A percentile compares a stretch with the other conserved stretches of the same genome.
These are phyloP conservation scores for Brenthis daphne DNA, from an alignment of 2,888 invertebrate genomes.

Conservation along the genomic window DNA sequence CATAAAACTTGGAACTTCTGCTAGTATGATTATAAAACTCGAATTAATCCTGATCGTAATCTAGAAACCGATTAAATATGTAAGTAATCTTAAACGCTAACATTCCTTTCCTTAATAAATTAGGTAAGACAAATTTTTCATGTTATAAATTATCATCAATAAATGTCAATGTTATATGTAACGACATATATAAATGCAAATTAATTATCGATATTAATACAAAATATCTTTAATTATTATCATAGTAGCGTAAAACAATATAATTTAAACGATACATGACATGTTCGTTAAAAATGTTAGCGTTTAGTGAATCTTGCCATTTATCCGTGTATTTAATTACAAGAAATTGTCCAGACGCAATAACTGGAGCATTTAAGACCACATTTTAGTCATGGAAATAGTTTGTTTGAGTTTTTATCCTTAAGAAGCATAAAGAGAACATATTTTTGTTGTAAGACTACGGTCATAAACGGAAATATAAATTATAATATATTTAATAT, in stretches of 20 bases:
- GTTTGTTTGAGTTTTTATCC: neutral
- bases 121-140: slow-evolving; percentile 37
- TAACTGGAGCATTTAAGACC: slow-evolving; percentile 3
- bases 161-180: slow-evolving; percentile 33
- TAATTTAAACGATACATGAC: slow-evolving; percentile 27
- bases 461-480: too few relatives aligned
- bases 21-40: neutral
- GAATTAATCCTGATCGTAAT: slow-evolving; percentile 2
- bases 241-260: slow-evolving; percentile 30
- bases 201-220: slow-evolving; percentile 24
- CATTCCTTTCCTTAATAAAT: slow-evolving; percentile 62
- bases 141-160: slow-evolving; percentile 38
- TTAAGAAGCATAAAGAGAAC: neutral
- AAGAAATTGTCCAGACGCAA: slow-evolving; percentile 51
- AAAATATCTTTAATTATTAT: slow-evolving; percentile 30
- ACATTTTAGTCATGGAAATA: too few relatives aligned
- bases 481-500: neutral
- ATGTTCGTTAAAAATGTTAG: slow-evolving; percentile 64
- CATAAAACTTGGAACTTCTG: neutral
- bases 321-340: slow-evolving; percentile 65
- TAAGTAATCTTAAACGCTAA: slow-evolving; percentile 78
- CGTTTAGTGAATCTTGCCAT: slow-evolving; percentile 80
- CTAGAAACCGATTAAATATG: slow-evolving; percentile 39
- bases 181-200: slow-evolving; percentile 24
- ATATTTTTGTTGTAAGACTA: neutral